A percentile compares a stretch with the other conserved stretches of the same genome.
phyloP scores from a whole-genome alignment of 2,113 vertebrate species.

The Myotis lucifugus region DNA sequence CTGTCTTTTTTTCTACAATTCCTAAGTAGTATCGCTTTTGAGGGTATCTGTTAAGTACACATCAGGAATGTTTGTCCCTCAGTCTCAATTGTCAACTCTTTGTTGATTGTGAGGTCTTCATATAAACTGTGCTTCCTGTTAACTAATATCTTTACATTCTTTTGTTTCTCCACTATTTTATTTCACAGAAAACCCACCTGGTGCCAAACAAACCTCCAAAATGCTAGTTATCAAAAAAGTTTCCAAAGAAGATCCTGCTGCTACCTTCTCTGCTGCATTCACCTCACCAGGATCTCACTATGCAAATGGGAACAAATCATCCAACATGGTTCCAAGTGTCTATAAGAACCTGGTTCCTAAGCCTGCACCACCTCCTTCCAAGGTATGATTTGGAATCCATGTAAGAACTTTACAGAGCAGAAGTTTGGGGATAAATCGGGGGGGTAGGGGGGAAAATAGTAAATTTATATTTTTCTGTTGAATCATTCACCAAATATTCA shows the following conservation, averaged over 20 bases:
- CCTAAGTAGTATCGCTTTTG: background rate
- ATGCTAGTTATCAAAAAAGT: conserved; percentile 99
- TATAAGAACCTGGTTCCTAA: conserved; percentile 99
- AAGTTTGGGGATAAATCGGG: background rate
- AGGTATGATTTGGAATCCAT: conserved; percentile 85
- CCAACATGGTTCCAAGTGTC: conserved; percentile 94
- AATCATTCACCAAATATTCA: background rate
- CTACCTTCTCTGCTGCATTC: conserved; percentile 97
- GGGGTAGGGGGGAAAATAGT: background rate
- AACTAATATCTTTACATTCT: conserved; percentile 5
- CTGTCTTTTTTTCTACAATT: conserved; percentile 5
- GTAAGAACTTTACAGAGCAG: background rate
- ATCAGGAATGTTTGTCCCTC: conserved; percentile 11
- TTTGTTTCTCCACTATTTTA: conserved; percentile 40
- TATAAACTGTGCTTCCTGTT: conserved; percentile 22
- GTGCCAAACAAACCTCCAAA: conserved; percentile 98
- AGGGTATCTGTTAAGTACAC: background rate
- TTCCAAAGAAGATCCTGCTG: conserved; percentile 97
- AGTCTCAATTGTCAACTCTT: background rate
- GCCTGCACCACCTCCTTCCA: conserved; percentile 94
- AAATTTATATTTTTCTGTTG: conserved; percentile 14
- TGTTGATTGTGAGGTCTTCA: background rate
- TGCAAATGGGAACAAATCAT: conserved; percentile 94
- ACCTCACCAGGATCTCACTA: conserved; percentile 92
- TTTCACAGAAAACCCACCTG: conserved; percentile 96